Percentiles rank a stretch among this genome's conserved stretches.
Evolutionary conservation across 2,888 invertebrate species (phyloP).

Genomic region (Zonitis immaculata): DNA sequence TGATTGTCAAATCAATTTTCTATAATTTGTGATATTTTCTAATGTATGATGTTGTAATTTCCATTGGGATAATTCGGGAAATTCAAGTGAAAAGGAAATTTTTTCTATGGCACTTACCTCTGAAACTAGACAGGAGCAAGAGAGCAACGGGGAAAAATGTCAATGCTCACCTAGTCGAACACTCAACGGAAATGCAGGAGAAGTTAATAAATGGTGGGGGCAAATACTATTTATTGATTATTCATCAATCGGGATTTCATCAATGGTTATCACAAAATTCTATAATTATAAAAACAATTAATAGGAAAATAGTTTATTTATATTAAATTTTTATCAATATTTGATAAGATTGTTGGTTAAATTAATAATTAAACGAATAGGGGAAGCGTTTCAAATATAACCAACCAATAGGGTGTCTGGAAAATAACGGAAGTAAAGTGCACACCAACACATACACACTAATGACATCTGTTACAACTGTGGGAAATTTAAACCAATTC

Average conservation of each 20-base stretch:
- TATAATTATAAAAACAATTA: not conserved
- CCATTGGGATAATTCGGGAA: constrained; percentile 6
- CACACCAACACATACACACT: too few species aligned
- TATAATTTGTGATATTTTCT: constrained; percentile 7
- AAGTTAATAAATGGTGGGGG: constrained; percentile 12
- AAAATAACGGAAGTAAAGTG: not conserved
- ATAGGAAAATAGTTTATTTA: not conserved
- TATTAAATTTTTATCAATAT: too few species aligned
- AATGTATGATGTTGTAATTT: constrained; percentile 1
- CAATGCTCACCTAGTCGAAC: constrained; percentile 37
- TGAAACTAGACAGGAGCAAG: constrained; percentile 31
- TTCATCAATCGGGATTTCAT: constrained; percentile 4
- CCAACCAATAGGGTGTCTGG: constrained; percentile 28
- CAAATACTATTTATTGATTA: constrained; percentile 34
- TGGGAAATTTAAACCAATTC: constrained; percentile 30
- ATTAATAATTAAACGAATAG: constrained; percentile 24
- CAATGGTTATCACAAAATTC: not conserved
- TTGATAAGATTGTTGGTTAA: too few species aligned
- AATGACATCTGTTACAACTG: constrained; percentile 9
- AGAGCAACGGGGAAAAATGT: constrained; percentile 40
- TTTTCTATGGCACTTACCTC: constrained; percentile 31
- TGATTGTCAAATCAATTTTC: not conserved
- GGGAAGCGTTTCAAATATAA: constrained; percentile 33
- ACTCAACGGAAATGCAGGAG: constrained; percentile 41
- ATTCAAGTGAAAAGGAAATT: constrained; percentile 13